These are phyloP conservation scores for Helleia helle DNA, from an alignment of 2,888 invertebrate genomes.

Conservation along the genomic window DNA sequence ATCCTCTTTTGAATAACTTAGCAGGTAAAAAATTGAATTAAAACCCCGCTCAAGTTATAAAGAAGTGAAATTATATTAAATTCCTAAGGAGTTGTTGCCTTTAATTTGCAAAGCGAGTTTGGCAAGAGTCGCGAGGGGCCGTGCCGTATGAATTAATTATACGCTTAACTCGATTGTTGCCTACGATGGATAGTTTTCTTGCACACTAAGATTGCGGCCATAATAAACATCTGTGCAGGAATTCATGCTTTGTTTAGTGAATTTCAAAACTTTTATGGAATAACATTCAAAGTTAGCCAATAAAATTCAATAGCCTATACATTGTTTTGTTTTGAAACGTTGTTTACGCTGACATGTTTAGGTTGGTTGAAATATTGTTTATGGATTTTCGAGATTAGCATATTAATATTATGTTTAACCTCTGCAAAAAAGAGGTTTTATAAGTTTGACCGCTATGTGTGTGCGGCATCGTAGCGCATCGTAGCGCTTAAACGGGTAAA, in stretches of 20 bases:
- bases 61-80: slow-evolving; percentile 12
- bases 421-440: too few species aligned
- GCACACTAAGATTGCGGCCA: slow-evolving; percentile 18
- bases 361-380: too few species aligned
- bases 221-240: slow-evolving; percentile 20
- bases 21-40: slow-evolving; percentile 10
- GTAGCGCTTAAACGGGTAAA: too few species aligned
- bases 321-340: background rate
- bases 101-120: slow-evolving; percentile 19
- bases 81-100: slow-evolving; percentile 13
- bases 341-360: too few species aligned
- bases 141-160: slow-evolving; percentile 45
- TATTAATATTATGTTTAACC: too few species aligned
- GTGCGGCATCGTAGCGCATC: too few species aligned
- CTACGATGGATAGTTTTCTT: slow-evolving; percentile 31
- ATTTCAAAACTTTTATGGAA: slow-evolving; percentile 16
- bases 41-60: slow-evolving; percentile 10
- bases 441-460: too few species aligned
- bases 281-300: background rate
- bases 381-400: too few species aligned
- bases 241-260: slow-evolving; percentile 17
- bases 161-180: slow-evolving; percentile 30
- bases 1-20: slow-evolving; percentile 9
- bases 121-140: slow-evolving; percentile 22
- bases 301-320: background rate